Conservation (phyloP, 1,140 invertebrate genomes). For the Archivesica marissinica region DNA sequence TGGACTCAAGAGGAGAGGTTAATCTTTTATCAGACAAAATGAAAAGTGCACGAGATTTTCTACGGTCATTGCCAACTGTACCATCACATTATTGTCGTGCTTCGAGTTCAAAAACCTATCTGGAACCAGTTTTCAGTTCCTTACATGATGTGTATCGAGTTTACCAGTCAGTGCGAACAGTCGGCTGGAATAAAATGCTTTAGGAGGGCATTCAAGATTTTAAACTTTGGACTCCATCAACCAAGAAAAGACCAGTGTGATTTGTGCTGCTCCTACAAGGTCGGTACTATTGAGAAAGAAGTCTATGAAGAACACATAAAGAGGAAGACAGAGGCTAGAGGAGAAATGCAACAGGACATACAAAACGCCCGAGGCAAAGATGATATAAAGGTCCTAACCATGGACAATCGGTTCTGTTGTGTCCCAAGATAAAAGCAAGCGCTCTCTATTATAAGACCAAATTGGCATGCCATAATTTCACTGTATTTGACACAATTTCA, state of each 20-base stretch:
- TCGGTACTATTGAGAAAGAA: conserved; percentile 1
- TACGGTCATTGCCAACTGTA: conserved; percentile 2
- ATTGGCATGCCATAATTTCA: conserved; percentile 49
- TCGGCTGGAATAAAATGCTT: no score
- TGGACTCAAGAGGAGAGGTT: no score
- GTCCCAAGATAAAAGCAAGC: conserved; percentile 40
- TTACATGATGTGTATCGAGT: no score
- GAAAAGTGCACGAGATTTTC: conserved; percentile 12
- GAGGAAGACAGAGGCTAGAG: conserved; percentile 22
- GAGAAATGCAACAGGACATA: conserved; percentile 28
- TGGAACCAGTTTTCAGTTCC: conserved; percentile 29
- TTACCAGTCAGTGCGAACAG: no score
- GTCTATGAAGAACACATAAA: conserved; percentile 13
- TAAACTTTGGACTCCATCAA: conserved; percentile 36
- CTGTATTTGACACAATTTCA: conserved; percentile 11
- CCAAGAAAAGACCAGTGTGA: conserved; percentile 55
- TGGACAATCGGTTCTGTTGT: conserved; percentile 40
- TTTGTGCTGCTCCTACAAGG: conserved; percentile 30
- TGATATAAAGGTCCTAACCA: conserved; percentile 26
- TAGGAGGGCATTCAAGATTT: no score
- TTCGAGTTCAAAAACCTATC: conserved; percentile 5
- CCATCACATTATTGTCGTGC: conserved; percentile 29
- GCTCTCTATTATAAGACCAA: conserved; percentile 55
- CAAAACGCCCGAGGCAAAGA: background rate
- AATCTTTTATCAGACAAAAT: no score